Conservation (phyloP, 2,113 vertebrate genomes). For the Egretta garzetta region DNA sequence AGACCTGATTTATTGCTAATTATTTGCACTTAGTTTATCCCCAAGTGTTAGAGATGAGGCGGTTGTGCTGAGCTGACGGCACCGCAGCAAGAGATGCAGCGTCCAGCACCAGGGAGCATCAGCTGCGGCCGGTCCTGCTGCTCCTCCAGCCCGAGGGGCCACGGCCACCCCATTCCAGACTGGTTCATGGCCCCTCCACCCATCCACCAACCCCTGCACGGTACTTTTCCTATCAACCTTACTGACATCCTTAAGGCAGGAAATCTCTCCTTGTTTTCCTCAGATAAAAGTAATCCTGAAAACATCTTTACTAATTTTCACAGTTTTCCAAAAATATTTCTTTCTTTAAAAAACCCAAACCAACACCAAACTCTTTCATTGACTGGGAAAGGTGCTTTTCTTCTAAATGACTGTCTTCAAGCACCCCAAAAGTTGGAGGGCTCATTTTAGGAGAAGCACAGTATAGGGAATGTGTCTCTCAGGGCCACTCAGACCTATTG, state of each 20-base stretch:
- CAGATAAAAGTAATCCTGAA: background rate
- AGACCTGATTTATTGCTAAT: background rate
- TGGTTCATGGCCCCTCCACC: fast-evolving
- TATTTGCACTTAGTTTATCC: background rate
- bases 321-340: background rate
- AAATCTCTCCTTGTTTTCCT: background rate
- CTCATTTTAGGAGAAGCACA: background rate
- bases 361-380: background rate
- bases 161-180: fast-evolving
- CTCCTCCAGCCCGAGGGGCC: background rate
- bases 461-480: background rate
- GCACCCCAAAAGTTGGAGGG: background rate
- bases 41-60: background rate
- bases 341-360: background rate
- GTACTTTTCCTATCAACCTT: background rate
- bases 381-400: background rate
- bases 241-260: background rate
- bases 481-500: background rate
- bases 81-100: background rate
- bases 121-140: background rate
- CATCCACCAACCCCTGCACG: background rate
- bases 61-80: background rate
- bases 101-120: fast-evolving
- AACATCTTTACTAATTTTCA: background rate
- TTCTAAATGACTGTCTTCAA: background rate